Conservation (phyloP, 2,888 invertebrate species). For the Pachydiplax longipennis region DNA sequence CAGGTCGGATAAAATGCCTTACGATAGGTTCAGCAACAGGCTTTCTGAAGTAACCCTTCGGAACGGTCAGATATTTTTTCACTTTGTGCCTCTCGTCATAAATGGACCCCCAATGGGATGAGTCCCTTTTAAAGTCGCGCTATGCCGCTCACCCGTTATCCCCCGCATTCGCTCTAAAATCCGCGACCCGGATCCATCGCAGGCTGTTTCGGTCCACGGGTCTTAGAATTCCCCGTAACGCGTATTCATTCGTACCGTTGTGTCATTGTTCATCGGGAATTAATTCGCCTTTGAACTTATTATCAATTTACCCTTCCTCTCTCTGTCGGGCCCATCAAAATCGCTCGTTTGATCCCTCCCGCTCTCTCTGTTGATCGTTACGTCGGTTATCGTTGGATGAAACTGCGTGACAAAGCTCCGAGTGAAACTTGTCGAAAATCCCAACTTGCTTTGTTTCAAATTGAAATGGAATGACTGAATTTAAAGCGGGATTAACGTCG, state of each 20-base stretch:
- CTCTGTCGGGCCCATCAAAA: neutral
- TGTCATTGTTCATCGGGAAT: constrained; percentile 27
- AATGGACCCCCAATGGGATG: constrained; percentile 20
- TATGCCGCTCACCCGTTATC: neutral
- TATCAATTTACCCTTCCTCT: constrained; percentile 10
- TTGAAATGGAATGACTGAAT: constrained; percentile 24
- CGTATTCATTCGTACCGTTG: neutral
- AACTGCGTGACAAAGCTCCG: constrained; percentile 15
- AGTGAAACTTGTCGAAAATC: constrained; percentile 22
- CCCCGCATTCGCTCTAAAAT: neutral
- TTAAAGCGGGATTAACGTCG: neutral
- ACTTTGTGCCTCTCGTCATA: neutral
- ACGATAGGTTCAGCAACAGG: neutral
- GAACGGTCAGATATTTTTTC: neutral
- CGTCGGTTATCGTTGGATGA: constrained; percentile 8
- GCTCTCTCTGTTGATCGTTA: neutral
- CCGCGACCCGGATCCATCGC: neutral
- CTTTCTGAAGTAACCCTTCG: neutral
- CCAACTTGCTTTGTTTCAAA: neutral
- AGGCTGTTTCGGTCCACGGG: neutral
- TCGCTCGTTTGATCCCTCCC: neutral
- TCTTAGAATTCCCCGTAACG: neutral
- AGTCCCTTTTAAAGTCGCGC: constrained; percentile 18
- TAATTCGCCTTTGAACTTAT: constrained; percentile 40
- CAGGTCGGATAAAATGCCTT: neutral